Percentiles rank a stretch among this genome's conserved stretches.
These are phyloP conservation scores for Patiria pectinifera DNA, from an alignment of 53 echinoderm and acorn worm species.

Conservation along the genomic window DNA sequence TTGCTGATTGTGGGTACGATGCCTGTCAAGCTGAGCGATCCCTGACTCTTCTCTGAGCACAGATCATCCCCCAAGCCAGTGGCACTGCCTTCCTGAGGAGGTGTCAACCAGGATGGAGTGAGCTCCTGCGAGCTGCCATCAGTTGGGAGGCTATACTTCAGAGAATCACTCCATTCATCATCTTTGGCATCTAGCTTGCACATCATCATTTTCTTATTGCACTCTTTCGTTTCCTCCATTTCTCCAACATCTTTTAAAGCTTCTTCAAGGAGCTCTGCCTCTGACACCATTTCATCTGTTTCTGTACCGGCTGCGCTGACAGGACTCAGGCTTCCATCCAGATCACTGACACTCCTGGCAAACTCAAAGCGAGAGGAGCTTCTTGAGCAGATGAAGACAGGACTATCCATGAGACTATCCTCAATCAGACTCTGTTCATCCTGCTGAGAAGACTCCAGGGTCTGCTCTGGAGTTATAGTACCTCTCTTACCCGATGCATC, in stretches of 20 bases:
- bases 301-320: slow-evolving; percentile 84
- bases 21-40: slow-evolving; percentile 58
- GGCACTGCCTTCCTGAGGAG: slow-evolving; percentile 28
- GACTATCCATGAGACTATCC: slow-evolving; percentile 94
- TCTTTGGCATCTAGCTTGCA: slow-evolving; percentile 19
- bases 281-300: slow-evolving; percentile 96
- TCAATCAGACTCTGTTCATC: slow-evolving; percentile 95
- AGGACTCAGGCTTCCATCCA: slow-evolving; percentile 74
- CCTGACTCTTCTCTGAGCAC: slow-evolving; percentile 50
- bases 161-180: slow-evolving; percentile 53
- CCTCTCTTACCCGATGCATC: slow-evolving; percentile 36
- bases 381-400: slow-evolving; percentile 89
- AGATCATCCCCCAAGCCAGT: slow-evolving; percentile 16
- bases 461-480: slow-evolving; percentile 44
- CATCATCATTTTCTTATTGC: slow-evolving; percentile 51
- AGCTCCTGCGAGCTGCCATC: slow-evolving; percentile 58
- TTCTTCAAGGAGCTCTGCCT: slow-evolving; percentile 91
- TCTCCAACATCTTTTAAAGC: slow-evolving; percentile 72
- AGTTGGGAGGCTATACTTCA: slow-evolving; percentile 46
- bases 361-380: slow-evolving; percentile 99
- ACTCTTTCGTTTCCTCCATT: slow-evolving; percentile 48
- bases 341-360: slow-evolving; percentile 82
- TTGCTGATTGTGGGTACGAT: slow-evolving; percentile 69
- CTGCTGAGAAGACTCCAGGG: slow-evolving; percentile 57
- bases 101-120: slow-evolving; percentile 57